Evolutionary conservation across 2,797 vertebrate species (phyloP).

Genomic region (Sebastes steindachneri): DNA sequence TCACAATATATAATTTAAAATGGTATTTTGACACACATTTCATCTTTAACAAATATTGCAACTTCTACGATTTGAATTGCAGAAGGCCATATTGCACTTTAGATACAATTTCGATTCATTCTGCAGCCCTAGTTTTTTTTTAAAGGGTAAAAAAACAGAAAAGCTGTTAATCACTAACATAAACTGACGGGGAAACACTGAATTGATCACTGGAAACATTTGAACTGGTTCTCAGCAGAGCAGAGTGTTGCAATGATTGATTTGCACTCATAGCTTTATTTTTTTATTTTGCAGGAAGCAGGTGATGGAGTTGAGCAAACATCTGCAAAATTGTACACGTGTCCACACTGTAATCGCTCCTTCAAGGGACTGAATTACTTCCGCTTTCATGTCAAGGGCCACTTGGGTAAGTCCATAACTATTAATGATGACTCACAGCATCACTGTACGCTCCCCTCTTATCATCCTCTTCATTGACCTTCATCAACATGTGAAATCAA

Average conservation of each 20-base stretch:
- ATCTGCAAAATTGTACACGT: constrained; percentile 80
- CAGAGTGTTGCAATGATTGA: not conserved
- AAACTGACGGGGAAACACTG: not conserved
- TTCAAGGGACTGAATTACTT: constrained; percentile 89
- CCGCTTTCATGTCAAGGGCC: constrained; percentile 90
- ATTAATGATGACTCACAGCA: not conserved
- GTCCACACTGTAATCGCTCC: constrained; percentile 90
- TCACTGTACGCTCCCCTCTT: not conserved
- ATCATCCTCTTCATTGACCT: not conserved
- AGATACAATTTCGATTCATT: no score
- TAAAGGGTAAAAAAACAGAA: not conserved
- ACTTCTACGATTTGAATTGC: no score
- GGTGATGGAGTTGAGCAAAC: constrained; percentile 61
- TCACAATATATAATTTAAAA: no score
- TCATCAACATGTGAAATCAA: not conserved
- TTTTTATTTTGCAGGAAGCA: constrained; percentile 60
- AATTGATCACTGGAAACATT: not conserved
- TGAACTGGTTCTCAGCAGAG: not conserved
- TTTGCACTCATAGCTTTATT: not conserved
- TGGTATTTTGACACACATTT: no score
- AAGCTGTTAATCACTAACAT: not conserved
- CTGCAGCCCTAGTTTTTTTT: not conserved
- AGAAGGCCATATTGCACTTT: no score
- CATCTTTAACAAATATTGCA: no score
- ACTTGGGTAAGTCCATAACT: constrained; percentile 85